Conservation (phyloP, 2,797 vertebrate genomes). For the Halcyon chelicuti region DNA sequence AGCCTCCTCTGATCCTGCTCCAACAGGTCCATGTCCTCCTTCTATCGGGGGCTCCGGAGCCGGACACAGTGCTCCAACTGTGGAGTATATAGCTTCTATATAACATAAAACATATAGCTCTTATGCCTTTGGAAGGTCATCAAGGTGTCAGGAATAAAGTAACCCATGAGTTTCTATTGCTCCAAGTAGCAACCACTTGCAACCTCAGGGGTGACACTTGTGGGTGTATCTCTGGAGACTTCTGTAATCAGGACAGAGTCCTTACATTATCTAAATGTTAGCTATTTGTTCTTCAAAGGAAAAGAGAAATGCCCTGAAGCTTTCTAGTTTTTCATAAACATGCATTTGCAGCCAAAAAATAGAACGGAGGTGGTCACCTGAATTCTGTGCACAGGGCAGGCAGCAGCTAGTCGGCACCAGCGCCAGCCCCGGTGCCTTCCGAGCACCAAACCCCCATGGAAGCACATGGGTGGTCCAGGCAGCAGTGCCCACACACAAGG, state of each 20-base stretch:
- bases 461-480: background rate
- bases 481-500: background rate
- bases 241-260: background rate
- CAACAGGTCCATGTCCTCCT: too few species aligned
- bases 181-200: too few species aligned
- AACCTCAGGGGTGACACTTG: background rate
- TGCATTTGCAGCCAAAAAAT: background rate
- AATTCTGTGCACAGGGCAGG: background rate
- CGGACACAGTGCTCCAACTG: too few species aligned
- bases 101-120: too few species aligned
- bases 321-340: background rate
- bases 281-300: background rate
- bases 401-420: background rate
- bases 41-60: too few species aligned
- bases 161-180: fast-evolving
- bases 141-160: background rate
- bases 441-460: background rate
- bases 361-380: background rate
- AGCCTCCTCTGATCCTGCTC: too few species aligned
- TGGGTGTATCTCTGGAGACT: background rate
- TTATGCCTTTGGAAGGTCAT: background rate
- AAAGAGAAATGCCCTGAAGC: background rate
- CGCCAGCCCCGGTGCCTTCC: background rate
- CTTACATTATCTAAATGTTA: background rate
- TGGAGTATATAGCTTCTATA: too few species aligned